phyloP scores from a whole-genome alignment of 1,140 invertebrate species.

The Armadillidium nasatum region DNA sequence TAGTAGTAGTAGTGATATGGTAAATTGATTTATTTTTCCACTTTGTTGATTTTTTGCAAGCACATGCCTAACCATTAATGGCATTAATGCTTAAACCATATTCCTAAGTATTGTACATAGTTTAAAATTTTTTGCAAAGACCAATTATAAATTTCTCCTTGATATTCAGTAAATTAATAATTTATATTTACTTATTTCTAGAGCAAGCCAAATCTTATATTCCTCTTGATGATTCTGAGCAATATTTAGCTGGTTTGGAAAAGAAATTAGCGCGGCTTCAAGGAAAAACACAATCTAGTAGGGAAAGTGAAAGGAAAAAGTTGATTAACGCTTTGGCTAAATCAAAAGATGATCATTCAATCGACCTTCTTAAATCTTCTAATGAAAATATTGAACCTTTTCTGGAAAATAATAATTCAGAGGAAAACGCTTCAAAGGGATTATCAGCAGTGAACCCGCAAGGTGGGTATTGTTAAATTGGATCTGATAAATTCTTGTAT shows the following conservation, averaged over 20 bases:
- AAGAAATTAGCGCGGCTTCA: conserved; percentile 31
- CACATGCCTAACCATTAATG: too few relatives aligned
- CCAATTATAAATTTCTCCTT: too few relatives aligned
- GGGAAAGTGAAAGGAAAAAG: conserved; percentile 31
- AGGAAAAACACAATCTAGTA: conserved; percentile 9
- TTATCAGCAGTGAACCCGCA: conserved; percentile 29
- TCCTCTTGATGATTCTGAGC: conserved; percentile 31
- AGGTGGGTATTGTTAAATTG: conserved; percentile 7
- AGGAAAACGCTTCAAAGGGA: background rate
- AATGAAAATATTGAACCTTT: background rate
- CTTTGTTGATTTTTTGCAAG: too few relatives aligned
- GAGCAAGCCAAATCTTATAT: conserved; percentile 4
- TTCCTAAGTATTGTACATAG: too few relatives aligned
- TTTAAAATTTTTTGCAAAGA: too few relatives aligned
- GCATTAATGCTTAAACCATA: too few relatives aligned
- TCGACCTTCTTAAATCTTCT: conserved; percentile 19
- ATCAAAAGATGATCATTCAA: conserved; percentile 18
- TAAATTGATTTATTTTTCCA: too few relatives aligned
- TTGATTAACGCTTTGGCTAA: conserved; percentile 28
- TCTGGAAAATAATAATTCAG: background rate
- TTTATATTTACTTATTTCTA: too few relatives aligned
- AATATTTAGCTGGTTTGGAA: conserved; percentile 33
- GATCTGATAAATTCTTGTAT: too few relatives aligned
- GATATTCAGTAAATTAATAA: too few relatives aligned
- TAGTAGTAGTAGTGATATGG: too few relatives aligned